phyloP scores from a whole-genome alignment of 2,797 vertebrate species.

The Poecilia gillii region DNA sequence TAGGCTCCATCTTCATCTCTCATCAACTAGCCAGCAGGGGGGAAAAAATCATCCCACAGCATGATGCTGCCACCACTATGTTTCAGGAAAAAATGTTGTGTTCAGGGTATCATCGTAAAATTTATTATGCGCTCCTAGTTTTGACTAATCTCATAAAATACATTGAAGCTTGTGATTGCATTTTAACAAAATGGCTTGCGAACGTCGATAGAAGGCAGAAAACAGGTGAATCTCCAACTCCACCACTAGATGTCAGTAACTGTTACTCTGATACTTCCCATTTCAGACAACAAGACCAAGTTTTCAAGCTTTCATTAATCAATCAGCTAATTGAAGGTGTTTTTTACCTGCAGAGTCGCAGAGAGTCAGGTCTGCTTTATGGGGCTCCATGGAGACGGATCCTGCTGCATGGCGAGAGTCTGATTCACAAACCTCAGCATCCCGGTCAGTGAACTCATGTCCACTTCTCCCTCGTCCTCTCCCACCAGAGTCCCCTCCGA shows the following conservation, averaged over 20 bases:
- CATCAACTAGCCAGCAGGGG: not conserved
- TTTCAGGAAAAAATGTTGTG: not conserved
- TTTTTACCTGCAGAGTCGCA: conserved; percentile 36
- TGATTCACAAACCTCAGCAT: conserved; percentile 82
- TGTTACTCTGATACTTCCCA: not conserved
- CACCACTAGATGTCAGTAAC: not conserved
- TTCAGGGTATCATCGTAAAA: not conserved
- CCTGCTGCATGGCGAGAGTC: conserved; percentile 79
- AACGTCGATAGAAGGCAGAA: not conserved
- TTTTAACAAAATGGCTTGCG: not conserved
- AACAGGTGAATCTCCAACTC: not conserved
- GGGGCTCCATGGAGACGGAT: conserved; percentile 58
- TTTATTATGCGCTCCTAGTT: not conserved
- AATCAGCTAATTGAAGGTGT: no score
- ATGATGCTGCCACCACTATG: not conserved
- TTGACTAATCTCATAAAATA: not conserved
- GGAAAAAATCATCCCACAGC: not conserved
- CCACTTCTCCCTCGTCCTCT: conserved; percentile 37
- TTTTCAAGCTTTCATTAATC: not conserved
- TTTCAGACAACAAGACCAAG: not conserved
- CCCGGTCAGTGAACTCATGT: conserved; percentile 71
- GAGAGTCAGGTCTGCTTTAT: not conserved
- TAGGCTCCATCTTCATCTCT: not conserved
- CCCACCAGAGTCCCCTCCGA: conserved; percentile 36
- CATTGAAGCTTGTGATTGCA: not conserved